Evolutionary conservation across 2,113 vertebrate species (phyloP).

Genomic region (Phodopus roborovskii): DNA sequence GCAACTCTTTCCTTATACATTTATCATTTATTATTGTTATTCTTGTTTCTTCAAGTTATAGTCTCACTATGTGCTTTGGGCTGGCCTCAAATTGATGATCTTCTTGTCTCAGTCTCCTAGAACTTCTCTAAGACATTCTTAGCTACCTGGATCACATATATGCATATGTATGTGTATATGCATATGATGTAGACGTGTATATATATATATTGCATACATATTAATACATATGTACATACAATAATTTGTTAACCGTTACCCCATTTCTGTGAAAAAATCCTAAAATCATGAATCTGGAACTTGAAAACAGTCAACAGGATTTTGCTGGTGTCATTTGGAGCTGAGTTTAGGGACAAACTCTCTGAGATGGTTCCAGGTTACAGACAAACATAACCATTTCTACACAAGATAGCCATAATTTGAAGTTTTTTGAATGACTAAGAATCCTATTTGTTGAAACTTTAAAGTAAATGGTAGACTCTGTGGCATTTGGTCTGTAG

Average conservation of each 20-base stretch:
- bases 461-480: neutral
- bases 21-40: neutral
- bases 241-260: neutral
- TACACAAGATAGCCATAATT: neutral
- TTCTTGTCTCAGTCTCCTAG: neutral
- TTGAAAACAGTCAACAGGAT: neutral
- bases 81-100: neutral
- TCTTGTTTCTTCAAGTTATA: neutral
- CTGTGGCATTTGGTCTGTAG: neutral
- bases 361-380: neutral
- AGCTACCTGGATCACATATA: neutral
- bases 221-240: neutral
- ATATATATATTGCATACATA: too few species aligned
- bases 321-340: neutral
- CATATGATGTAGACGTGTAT: neutral
- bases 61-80: neutral
- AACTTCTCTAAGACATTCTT: neutral
- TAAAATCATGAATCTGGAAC: neutral
- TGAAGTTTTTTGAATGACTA: neutral
- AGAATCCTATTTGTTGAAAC: conserved; percentile 2
- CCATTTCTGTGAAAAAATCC: neutral
- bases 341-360: neutral
- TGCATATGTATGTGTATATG: neutral
- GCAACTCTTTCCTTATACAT: neutral
- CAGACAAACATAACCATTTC: neutral